Percentiles rank a stretch among this genome's conserved stretches.
These are phyloP conservation scores for Limonius californicus DNA, from an alignment of 1,140 invertebrate genomes.

Conservation along the genomic window DNA sequence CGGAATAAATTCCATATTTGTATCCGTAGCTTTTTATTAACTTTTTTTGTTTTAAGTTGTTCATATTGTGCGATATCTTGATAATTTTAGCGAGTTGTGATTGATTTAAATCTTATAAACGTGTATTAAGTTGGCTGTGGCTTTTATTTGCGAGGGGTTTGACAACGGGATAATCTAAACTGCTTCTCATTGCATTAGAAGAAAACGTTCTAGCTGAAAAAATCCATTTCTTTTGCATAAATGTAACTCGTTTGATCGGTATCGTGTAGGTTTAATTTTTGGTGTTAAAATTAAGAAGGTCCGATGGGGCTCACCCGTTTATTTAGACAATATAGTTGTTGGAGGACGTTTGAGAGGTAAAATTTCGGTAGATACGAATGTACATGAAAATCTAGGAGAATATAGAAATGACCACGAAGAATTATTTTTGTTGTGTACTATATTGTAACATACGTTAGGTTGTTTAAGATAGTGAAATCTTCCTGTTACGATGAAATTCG, in stretches of 20 bases:
- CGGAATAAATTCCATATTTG: background rate
- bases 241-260: background rate
- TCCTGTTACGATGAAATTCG: background rate
- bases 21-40: constrained; percentile 6
- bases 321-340: no score
- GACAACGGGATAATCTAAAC: no score
- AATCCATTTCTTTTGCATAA: no score
- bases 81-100: background rate
- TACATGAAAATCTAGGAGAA: background rate
- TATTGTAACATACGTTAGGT: background rate
- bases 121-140: background rate
- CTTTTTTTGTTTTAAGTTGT: constrained; percentile 20
- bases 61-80: background rate
- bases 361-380: background rate
- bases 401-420: background rate
- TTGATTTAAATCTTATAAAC: background rate
- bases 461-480: background rate
- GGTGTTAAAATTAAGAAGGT: background rate
- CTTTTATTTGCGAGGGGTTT: background rate
- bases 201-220: background rate
- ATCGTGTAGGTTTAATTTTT: background rate
- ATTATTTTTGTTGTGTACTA: background rate
- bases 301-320: background rate
- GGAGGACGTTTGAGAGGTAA: no score
- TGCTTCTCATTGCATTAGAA: background rate